phyloP scores from a whole-genome alignment of 1,140 invertebrate genomes.

The Sitophilus oryzae region DNA sequence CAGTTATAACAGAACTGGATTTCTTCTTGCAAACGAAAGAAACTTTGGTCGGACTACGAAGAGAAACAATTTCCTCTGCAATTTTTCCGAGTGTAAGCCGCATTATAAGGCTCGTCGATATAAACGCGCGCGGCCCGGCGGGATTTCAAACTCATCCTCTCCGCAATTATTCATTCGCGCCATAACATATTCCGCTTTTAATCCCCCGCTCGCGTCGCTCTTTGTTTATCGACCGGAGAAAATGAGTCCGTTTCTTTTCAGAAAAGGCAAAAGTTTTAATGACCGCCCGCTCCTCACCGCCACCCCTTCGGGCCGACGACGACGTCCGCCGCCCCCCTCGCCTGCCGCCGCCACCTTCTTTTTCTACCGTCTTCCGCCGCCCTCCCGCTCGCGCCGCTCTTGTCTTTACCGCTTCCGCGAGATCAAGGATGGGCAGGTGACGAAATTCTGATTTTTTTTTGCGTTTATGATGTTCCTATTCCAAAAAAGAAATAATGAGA shows the following conservation, averaged over 20 bases:
- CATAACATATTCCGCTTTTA: conserved; percentile 44
- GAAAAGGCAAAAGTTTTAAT: conserved; percentile 42
- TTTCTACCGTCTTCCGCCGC: background rate
- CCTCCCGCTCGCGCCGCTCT: conserved; percentile 24
- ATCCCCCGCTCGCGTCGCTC: conserved; percentile 38
- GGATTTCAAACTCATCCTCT: conserved; percentile 43
- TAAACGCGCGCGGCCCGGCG: conserved; percentile 24
- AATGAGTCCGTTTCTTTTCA: conserved; percentile 42
- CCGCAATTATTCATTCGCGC: conserved; percentile 44
- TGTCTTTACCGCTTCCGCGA: conserved; percentile 41
- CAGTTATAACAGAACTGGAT: too few species aligned
- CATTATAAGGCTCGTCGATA: conserved; percentile 1
- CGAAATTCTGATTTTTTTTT: too few species aligned
- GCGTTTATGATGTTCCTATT: too few species aligned
- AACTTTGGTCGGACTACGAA: background rate
- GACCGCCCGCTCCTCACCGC: conserved; percentile 32
- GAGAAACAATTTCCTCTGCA: background rate
- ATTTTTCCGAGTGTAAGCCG: background rate
- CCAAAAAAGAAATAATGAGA: too few species aligned
- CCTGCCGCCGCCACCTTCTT: background rate
- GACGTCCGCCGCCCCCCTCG: background rate
- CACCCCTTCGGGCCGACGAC: background rate
- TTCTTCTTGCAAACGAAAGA: background rate
- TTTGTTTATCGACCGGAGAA: conserved; percentile 40
- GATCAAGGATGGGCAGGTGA: too few species aligned